These are phyloP conservation scores for Archips xylosteana DNA, from an alignment of 2,888 invertebrate genomes.

Conservation along the genomic window DNA sequence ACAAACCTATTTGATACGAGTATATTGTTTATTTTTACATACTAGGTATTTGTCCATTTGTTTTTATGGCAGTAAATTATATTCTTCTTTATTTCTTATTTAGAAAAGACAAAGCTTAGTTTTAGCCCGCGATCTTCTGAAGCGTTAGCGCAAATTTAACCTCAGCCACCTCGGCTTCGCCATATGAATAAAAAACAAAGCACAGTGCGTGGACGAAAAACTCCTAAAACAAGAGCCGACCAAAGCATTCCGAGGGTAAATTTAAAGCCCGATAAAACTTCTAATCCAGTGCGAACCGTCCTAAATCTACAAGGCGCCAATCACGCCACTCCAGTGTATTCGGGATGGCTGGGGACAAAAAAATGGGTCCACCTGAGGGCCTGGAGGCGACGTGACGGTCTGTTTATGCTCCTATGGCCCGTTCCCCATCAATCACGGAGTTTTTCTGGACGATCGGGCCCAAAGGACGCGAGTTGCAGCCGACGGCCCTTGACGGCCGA, in stretches of 20 bases:
- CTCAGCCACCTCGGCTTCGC: background rate
- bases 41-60: too few species aligned
- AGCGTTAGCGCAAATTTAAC: background rate
- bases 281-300: slow-evolving; percentile 40
- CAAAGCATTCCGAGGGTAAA: slow-evolving; percentile 29
- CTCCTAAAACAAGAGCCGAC: slow-evolving; percentile 20
- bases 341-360: slow-evolving; percentile 45
- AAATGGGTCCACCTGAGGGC: slow-evolving; percentile 66
- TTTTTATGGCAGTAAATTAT: too few species aligned
- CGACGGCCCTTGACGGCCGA: slow-evolving; percentile 60
- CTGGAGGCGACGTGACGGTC: slow-evolving; percentile 67
- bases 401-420: slow-evolving; percentile 73
- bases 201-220: slow-evolving; percentile 4
- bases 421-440: slow-evolving; percentile 79
- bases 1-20: too few species aligned
- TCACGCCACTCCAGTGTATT: slow-evolving; percentile 45
- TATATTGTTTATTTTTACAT: too few species aligned
- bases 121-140: background rate
- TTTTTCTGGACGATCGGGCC: slow-evolving; percentile 76
- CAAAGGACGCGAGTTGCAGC: slow-evolving; percentile 61
- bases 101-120: too few species aligned
- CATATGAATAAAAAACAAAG: slow-evolving; percentile 1
- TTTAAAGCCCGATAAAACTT: slow-evolving; percentile 40
- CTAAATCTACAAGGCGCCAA: slow-evolving; percentile 42
- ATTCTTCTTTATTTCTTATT: too few species aligned